These are phyloP conservation scores for Philotrypesis tridentata DNA, from an alignment of 1,140 invertebrate species.

Conservation along the genomic window DNA sequence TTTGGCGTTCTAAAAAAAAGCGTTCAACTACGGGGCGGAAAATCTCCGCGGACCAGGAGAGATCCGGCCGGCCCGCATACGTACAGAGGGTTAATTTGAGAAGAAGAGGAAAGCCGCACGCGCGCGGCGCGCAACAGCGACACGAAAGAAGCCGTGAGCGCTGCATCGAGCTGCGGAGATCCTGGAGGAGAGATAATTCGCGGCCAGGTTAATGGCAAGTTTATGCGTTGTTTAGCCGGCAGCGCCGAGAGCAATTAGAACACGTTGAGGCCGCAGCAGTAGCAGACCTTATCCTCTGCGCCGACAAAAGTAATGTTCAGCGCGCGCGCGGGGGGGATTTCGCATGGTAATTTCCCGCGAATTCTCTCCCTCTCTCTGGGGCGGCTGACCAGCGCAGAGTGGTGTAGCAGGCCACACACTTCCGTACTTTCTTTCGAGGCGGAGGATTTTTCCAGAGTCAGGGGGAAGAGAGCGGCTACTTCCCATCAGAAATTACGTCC, in stretches of 20 bases:
- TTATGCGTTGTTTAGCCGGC: slow-evolving; percentile 69
- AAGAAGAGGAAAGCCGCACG: too few species aligned
- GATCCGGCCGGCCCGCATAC: too few species aligned
- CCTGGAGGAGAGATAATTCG: slow-evolving; percentile 4
- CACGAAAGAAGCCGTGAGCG: background rate
- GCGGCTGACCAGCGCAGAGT: too few species aligned
- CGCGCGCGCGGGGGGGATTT: background rate
- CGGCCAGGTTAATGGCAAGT: slow-evolving; percentile 68
- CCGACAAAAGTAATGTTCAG: slow-evolving; percentile 65
- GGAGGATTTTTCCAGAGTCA: too few species aligned
- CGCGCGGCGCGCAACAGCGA: too few species aligned
- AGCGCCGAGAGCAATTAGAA: slow-evolving; percentile 67
- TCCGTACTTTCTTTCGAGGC: background rate
- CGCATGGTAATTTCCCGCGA: background rate
- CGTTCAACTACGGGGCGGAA: too few species aligned
- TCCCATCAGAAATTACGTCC: slow-evolving; percentile 36
- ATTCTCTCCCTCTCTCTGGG: too few species aligned
- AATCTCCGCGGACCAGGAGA: too few species aligned
- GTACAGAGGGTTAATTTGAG: too few species aligned
- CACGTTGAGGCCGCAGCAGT: slow-evolving; percentile 53
- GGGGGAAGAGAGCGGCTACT: too few species aligned
- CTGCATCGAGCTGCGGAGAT: background rate
- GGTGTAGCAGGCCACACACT: too few species aligned
- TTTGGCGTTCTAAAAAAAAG: too few species aligned
- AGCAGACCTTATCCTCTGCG: slow-evolving; percentile 42